Base-by-base conservation (phyloP, 1,140 invertebrate species). In the Akabosia matsudoensis region DNA sequence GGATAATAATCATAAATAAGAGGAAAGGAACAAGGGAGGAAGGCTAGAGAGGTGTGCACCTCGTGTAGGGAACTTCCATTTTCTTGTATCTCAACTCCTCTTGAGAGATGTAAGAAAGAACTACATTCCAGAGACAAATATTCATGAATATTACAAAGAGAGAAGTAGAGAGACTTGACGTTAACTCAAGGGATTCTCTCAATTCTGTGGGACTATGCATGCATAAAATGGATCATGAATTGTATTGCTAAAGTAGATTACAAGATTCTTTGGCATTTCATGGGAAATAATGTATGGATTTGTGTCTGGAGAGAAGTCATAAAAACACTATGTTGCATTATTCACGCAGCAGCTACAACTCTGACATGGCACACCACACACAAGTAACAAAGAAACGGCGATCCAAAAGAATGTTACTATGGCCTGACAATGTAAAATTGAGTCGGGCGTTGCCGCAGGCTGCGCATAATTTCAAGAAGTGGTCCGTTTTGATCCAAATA, bases 1-100 rank as follows among this genome's bases (percentile, higher is more conserved):
- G 54, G 54, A 56, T 56, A 56, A 56, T 56, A 56, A 56, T 56
- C 54, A 56, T 56, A 56, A 56, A 56, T 56, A 56, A 56, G 4
- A 56, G n/a, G 37, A 18, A 45, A 18, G 37, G 37, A 18, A 45
- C 7, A 45, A 10, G 7, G 18, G 37, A 45, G 18, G 7, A 45
- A 18, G 37, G 37, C 7, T 10, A 45, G 7, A 45, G 37, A 7
- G 7, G 18, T 45, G 37, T 45, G 18, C 37, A 45, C 18, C 7
- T 18, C 37, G 37, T 45, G 37, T 45, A 45, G 18, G 18, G 18
- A 45, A 45, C 37, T 45, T 45, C 18, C 37, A 7, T 18, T 45
- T 18, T 45, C 37, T 45, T 10, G 7, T 18, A 10, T 45, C 18
- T 45, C 37, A 45, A 45, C 37, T 45, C 18, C 37, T 45, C 37